Conservation (phyloP, 2,888 invertebrate genomes). For the Lepidochrysops patricia region DNA sequence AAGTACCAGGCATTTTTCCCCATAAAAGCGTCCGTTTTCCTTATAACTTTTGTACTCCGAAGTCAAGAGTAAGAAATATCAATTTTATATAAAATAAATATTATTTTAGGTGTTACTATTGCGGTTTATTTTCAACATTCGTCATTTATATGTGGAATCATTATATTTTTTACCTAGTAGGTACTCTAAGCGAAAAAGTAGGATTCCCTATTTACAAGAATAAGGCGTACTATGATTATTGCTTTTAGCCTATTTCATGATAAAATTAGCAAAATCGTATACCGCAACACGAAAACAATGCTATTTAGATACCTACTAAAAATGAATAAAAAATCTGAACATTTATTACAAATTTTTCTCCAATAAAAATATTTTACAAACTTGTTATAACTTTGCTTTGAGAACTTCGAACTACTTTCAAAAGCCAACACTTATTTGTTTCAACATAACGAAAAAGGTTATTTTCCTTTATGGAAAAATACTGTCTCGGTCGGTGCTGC, state of each 20-base stretch:
- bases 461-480: constrained; percentile 2
- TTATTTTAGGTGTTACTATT: neutral
- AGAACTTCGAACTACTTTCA: neutral
- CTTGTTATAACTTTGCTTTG: neutral
- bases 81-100: neutral
- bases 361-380: neutral
- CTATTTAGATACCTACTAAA: neutral
- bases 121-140: neutral
- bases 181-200: no score
- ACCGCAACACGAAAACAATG: neutral
- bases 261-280: neutral
- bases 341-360: neutral
- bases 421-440: neutral
- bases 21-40: constrained; percentile 5
- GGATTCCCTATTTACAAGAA: no score
- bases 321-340: neutral
- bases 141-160: neutral
- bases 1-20: neutral
- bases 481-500: neutral
- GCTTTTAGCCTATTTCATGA: no score
- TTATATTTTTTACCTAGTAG: no score
- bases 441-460: neutral
- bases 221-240: no score
- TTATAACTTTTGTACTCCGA: constrained; percentile 8
- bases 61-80: constrained; percentile 6